Evolutionary conservation across 53 echinoderm and acorn worm genomes (phyloP), one percentile per base, ranked within the genome.

Genomic region (Hippasteria phrygiana): DNA sequence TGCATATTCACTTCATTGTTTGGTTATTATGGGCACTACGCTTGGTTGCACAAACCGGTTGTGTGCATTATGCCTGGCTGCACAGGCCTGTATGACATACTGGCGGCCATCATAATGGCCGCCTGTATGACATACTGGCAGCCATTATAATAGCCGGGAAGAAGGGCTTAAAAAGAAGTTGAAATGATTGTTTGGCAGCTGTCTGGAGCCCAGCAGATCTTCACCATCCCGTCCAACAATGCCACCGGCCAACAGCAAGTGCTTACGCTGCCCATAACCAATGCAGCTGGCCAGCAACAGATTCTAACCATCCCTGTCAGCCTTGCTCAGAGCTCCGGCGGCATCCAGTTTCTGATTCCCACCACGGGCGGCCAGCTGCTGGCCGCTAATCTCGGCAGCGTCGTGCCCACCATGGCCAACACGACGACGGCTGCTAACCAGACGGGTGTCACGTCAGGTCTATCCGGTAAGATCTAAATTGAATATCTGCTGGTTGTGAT

Each of bases 241-340:
- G 83, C 92, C 12, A 75, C 83, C 46, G 94, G 95, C 39, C 94
- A 94, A 35, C 93, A 95, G 67, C 96, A 96, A 81, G 93, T 96
- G 71, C 55, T 97, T 51, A 94, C 95, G 46, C 77, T 97, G 42
- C 97, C 97, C 43, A 95, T 97, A 91, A 97, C 97, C 85, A 97
- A 97, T 80, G 93, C 97, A 62, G 97, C 97, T 6, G 97, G 97
- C 28, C 97, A 97, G 97, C 97, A 97, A 71, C 97, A 97, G 36
- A 92, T 97, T 65, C 89, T 97, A 32, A 95, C 97, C 70, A 97
- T 97, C 59, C 97, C 97, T 6, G 97, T 97, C 78, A 94, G 94
- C 38, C 74, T 97, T 62, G 97, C 97, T 64, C 97, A 97, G 88
- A 95, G 95, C 31, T 94, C 94, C 31, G 95, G 95, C 62, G 97